Evolutionary conservation across 1,140 invertebrate genomes (phyloP).

Genomic region (Marisa cornuarietis): DNA sequence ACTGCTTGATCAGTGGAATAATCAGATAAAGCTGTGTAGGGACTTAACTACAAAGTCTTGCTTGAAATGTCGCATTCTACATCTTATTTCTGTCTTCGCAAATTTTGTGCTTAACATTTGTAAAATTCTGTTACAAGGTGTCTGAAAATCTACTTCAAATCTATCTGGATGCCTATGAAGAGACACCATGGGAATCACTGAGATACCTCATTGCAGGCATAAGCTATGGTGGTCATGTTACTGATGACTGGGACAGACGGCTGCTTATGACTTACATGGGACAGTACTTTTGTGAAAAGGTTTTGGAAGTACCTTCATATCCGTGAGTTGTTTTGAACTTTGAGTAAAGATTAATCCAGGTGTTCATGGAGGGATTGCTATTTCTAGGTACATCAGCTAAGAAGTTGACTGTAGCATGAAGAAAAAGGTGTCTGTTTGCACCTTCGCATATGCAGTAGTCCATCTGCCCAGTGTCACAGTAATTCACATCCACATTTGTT

Average conservation of each 20-base stretch:
- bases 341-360: background rate
- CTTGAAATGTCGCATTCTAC: no score
- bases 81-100: no score
- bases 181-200: conserved; percentile 72
- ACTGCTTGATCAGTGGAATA: no score
- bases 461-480: no score
- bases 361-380: no score
- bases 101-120: background rate
- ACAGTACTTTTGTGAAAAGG: conserved; percentile 80
- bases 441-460: no score
- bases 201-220: conserved; percentile 67
- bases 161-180: conserved; percentile 84
- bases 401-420: no score
- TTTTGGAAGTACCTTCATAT: conserved; percentile 73
- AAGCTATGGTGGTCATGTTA: conserved; percentile 69
- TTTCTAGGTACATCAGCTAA: no score
- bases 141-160: conserved; percentile 83
- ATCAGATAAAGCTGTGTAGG: no score
- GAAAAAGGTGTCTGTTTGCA: no score
- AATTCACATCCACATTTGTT: no score
- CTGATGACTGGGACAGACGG: conserved; percentile 65
- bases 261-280: conserved; percentile 80
- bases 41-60: no score
- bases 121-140: conserved; percentile 68
- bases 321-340: conserved; percentile 66